Percentiles rank a stretch among this genome's conserved stretches.
Conservation (phyloP, 2,113 vertebrate species). For the Rhineura floridana region DNA sequence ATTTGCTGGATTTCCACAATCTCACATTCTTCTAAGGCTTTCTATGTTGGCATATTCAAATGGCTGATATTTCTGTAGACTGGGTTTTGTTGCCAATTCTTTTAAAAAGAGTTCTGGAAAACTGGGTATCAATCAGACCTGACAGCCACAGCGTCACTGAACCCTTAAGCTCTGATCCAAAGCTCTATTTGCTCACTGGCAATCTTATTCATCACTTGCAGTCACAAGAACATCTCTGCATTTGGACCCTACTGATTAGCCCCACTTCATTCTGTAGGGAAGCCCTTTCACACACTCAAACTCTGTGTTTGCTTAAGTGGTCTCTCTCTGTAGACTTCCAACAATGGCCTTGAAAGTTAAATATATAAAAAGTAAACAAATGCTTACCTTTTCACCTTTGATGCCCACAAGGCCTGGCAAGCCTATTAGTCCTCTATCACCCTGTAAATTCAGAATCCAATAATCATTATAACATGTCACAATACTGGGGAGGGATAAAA, state of each 20-base stretch:
- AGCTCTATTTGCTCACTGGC: neutral
- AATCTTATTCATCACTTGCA: neutral
- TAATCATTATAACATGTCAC: neutral
- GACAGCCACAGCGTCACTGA: neutral
- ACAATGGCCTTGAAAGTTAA: neutral
- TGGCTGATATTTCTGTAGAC: neutral
- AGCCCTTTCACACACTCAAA: neutral
- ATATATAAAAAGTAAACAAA: neutral
- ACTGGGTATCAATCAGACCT: too few species aligned
- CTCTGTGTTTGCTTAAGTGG: neutral
- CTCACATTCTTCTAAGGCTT: neutral
- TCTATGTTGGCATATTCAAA: neutral
- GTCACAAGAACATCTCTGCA: fast-evolving
- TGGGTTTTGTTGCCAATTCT: neutral
- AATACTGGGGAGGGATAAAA: neutral
- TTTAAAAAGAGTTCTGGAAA: neutral
- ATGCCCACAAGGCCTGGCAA: constrained; percentile 80
- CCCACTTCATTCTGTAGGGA: neutral
- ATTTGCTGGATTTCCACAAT: neutral
- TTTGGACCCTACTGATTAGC: neutral
- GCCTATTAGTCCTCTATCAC: constrained; percentile 85
- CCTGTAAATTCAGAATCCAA: constrained; percentile 72
- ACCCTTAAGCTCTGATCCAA: neutral
- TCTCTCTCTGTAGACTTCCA: neutral
- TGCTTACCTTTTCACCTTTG: constrained; percentile 86